A percentile compares a stretch with the other conserved stretches of the same genome.
phyloP scores from a whole-genome alignment of 2,888 invertebrate species.

The Harpalus rufipes region DNA sequence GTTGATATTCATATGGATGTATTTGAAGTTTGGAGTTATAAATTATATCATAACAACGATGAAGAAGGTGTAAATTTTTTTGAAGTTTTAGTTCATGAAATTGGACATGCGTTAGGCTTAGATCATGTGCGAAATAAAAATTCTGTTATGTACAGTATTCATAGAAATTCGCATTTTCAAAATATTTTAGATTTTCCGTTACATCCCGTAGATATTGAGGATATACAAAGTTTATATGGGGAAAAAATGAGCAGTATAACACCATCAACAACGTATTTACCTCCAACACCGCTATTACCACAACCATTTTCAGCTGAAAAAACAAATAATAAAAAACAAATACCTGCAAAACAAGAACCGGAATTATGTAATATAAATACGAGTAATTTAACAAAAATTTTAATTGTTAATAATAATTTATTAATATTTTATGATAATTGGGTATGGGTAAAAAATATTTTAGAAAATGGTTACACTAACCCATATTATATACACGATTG shows the following conservation, averaged over 20 bases:
- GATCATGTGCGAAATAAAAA: too few relatives aligned
- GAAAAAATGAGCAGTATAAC: too few relatives aligned
- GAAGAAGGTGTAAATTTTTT: not conserved
- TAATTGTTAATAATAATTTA: not conserved
- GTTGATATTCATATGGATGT: slow-evolving; percentile 13
- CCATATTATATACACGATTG: not conserved
- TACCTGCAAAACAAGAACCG: not conserved
- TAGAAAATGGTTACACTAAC: not conserved
- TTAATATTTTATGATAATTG: not conserved
- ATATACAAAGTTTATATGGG: too few relatives aligned
- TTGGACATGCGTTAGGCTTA: not conserved
- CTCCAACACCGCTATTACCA: too few relatives aligned
- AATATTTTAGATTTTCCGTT: too few relatives aligned
- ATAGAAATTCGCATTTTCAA: too few relatives aligned
- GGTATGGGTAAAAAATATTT: slow-evolving; percentile 3
- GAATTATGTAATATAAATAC: not conserved
- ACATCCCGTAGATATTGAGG: too few relatives aligned
- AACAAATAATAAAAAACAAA: not conserved
- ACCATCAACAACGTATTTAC: not conserved
- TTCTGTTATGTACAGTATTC: too few relatives aligned
- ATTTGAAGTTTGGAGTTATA: slow-evolving; percentile 4
- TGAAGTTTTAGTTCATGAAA: slow-evolving; percentile 7
- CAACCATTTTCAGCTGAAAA: not conserved
- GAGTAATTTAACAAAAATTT: not conserved
- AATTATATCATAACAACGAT: not conserved